Evolutionary conservation across 2,888 invertebrate species (phyloP), one percentile per base, ranked within the genome.

Genomic region (Craniophora ligustri): DNA sequence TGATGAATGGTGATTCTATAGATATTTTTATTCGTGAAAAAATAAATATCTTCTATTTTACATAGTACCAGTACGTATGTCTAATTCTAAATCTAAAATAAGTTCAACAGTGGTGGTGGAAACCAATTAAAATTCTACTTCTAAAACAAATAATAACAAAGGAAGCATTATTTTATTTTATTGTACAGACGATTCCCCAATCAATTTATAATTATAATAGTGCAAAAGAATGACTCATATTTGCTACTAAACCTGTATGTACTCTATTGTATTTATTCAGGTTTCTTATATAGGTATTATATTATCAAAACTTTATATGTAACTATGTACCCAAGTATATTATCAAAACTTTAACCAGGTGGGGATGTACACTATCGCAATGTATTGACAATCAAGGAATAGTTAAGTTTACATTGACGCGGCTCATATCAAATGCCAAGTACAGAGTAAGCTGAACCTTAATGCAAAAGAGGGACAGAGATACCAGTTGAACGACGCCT

Each of bases 391-490:
- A 86, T 88, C 84, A 85, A 85, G 82, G 80, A 87, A 84, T 85
- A 83, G 84, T 82, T 82, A 83, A 81, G 77, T 86, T 85, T 84
- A 80, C 82, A 81, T 84, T 77, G 83, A 85, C 79, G 78, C 81
- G 79, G 80, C 78, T 87, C 86, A 85, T 88, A 89, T 88, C 85
- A 88, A 91, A 89, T 88, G 84, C 86, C 87, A 89, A 90, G 86
- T 89, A 88, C 86, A 84, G 84, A 87, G 84, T 83, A 82, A 88
- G 84, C 81, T 81, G 85, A 87, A 85, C 87, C 86, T 88, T 86
- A 86, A 86, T 85, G 90, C 86, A 88, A 87, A 87, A 91, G 84
- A 87, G 90, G 86, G 92, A 93, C 90, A 81, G 91, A 87, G 82
- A 90, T 89, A 92, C 83, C 81, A 87, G 86, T 85, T 77, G 86